These are phyloP conservation scores for Pteronotus mesoamericanus DNA, from an alignment of 2,797 vertebrate genomes.

Conservation along the genomic window DNA sequence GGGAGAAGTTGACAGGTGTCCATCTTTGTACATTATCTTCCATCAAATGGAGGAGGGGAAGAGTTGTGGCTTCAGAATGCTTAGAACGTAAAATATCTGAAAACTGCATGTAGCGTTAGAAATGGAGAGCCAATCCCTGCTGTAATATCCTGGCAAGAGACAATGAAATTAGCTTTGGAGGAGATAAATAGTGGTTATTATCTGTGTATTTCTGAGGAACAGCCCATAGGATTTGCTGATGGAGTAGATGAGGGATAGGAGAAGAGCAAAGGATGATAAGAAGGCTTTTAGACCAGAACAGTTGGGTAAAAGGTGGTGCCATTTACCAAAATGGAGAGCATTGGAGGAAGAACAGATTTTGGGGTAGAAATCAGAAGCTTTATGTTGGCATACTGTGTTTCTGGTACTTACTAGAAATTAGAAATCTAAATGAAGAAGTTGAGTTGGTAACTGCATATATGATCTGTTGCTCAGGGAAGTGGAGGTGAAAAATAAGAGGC, in stretches of 20 bases:
- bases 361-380: background rate
- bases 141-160: background rate
- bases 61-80: background rate
- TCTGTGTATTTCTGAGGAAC: background rate
- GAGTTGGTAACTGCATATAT: background rate
- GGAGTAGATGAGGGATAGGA: background rate
- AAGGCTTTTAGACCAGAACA: background rate
- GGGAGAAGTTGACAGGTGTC: background rate
- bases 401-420: background rate
- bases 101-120: background rate
- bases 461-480: background rate
- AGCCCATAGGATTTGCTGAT: background rate
- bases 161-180: background rate
- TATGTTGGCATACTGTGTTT: background rate
- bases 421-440: background rate
- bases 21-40: background rate
- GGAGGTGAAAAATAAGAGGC: background rate
- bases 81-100: conserved; percentile 5
- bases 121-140: background rate
- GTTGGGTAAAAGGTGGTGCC: background rate
- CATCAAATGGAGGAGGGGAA: background rate
- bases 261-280: background rate
- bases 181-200: background rate
- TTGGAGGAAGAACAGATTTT: background rate
- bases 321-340: background rate